Evolutionary conservation across 2,113 vertebrate species (phyloP).

Genomic region (Grammomys dolichurus): DNA sequence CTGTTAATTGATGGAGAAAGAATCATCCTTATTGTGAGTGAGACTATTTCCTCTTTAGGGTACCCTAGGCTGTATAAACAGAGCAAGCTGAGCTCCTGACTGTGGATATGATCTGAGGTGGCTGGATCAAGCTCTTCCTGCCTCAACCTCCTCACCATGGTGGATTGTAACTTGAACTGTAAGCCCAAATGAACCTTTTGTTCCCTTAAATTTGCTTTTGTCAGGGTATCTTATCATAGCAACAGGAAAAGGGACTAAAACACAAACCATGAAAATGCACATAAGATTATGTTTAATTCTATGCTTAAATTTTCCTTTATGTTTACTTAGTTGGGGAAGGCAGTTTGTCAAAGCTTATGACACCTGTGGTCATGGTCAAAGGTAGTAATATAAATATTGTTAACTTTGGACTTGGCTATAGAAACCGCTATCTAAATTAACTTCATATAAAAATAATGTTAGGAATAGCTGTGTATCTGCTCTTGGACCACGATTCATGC

Average conservation of each 20-base stretch:
- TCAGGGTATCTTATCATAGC: not conserved
- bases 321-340: constrained; percentile 17
- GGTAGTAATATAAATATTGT: not conserved
- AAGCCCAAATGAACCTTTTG: not conserved
- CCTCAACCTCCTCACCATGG: not conserved
- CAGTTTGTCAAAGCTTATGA: not conserved
- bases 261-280: not conserved
- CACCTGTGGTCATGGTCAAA: not conserved
- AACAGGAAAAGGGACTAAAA: not conserved
- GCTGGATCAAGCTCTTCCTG: not conserved
- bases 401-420: not conserved
- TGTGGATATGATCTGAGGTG: not conserved
- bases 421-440: constrained; percentile 26
- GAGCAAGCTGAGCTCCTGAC: not conserved
- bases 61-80: no score
- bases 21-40: not conserved
- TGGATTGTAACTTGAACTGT: no score
- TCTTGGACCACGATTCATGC: not conserved
- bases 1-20: not conserved
- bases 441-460: not conserved
- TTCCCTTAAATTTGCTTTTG: not conserved
- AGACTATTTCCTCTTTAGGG: not conserved
- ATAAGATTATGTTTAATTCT: constrained; percentile 18
- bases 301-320: not conserved
- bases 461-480: not conserved